Evolutionary conservation across 2,113 vertebrate species (phyloP).

Genomic region (Erinaceus europaeus): DNA sequence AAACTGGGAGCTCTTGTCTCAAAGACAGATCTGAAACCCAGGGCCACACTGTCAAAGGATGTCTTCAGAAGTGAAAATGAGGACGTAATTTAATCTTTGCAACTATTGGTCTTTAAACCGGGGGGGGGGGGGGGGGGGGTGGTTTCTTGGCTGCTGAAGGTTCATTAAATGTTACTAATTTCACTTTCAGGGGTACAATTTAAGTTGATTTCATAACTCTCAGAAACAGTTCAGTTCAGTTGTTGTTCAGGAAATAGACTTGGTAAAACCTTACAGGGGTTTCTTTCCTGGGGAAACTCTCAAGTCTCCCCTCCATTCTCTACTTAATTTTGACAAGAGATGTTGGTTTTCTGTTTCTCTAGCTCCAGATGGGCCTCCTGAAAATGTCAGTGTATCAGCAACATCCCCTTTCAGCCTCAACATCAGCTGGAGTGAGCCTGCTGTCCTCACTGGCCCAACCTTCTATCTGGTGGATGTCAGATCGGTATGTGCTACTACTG

Average conservation of each 20-base stretch:
- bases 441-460: conserved; percentile 90
- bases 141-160: background rate
- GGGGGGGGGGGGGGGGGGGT: too few species aligned
- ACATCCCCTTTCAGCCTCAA: conserved; percentile 87
- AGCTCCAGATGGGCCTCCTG: conserved; percentile 93
- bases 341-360: conserved; percentile 52
- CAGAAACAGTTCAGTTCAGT: background rate
- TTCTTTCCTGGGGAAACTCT: background rate
- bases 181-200: background rate
- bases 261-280: background rate
- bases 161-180: background rate
- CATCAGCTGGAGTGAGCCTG: conserved; percentile 90
- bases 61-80: background rate
- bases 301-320: background rate
- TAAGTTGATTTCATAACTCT: background rate
- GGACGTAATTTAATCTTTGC: background rate
- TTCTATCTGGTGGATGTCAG: conserved; percentile 91
- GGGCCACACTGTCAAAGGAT: background rate
- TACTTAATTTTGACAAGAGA: background rate
- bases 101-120: background rate
- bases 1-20: background rate
- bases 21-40: background rate
- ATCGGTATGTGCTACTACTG: conserved; percentile 75
- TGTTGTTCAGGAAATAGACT: background rate
- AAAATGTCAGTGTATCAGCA: conserved; percentile 84